Evolutionary conservation across 1,140 invertebrate species (phyloP).

Genomic region (Aphis craccivora): DNA sequence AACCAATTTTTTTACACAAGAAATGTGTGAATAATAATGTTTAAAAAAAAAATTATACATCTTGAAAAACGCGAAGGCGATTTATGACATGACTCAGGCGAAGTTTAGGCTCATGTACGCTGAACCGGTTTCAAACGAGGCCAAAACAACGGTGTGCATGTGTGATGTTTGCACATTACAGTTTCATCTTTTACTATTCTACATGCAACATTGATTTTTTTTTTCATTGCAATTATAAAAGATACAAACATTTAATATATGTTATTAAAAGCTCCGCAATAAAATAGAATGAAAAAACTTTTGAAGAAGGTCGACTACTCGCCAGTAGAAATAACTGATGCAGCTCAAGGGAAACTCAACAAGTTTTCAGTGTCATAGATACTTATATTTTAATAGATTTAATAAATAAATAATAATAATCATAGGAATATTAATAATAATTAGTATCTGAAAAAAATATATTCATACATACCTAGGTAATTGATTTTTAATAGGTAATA

Average conservation of each 20-base stretch:
- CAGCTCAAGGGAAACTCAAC: neutral
- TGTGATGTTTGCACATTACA: neutral
- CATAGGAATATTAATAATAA: neutral
- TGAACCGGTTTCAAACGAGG: conserved; percentile 39
- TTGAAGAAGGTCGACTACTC: neutral
- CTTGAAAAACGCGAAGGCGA: neutral
- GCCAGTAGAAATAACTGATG: neutral
- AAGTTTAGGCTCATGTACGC: neutral
- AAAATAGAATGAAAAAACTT: neutral
- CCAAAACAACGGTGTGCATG: conserved; percentile 22
- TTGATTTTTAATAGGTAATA: neutral
- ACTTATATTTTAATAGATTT: neutral
- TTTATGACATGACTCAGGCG: neutral
- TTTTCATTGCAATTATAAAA: neutral
- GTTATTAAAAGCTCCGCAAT: neutral
- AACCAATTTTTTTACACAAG: neutral
- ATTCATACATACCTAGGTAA: neutral
- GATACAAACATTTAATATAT: neutral
- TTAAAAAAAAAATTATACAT: neutral
- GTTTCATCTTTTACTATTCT: conserved; percentile 7
- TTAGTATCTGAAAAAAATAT: neutral
- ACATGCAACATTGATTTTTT: neutral
- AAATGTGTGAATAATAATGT: neutral
- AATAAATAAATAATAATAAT: neutral
- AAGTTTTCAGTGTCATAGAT: neutral